Conservation (phyloP, 1,140 invertebrate genomes). For the Drosophila nigromelanica region DNA sequence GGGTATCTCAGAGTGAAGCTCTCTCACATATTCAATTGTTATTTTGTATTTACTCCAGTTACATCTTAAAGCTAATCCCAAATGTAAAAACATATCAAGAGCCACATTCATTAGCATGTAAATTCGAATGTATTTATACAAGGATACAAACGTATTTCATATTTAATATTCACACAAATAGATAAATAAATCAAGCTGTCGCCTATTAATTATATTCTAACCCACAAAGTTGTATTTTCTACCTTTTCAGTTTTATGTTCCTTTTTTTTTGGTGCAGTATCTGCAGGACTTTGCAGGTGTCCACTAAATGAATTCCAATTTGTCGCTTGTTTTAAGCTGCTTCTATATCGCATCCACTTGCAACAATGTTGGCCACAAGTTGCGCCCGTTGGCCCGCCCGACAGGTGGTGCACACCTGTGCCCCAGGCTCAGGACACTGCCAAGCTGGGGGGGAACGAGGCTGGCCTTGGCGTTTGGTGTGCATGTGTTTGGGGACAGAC, state of each 20-base stretch:
- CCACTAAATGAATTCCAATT: conserved; percentile 48
- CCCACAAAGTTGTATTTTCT: neutral
- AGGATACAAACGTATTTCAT: too few relatives aligned
- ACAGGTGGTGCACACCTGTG: conserved; percentile 9
- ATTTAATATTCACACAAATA: neutral
- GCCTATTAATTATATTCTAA: neutral
- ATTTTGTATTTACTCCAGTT: too few relatives aligned
- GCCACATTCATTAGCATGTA: neutral
- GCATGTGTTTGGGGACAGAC: conserved; percentile 24
- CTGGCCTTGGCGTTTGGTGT: conserved; percentile 43
- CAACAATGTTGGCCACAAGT: conserved; percentile 4
- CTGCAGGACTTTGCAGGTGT: conserved; percentile 12
- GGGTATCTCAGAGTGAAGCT: too few relatives aligned
- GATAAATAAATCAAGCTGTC: neutral
- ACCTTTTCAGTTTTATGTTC: neutral
- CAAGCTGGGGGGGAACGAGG: conserved; percentile 28
- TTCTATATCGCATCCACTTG: conserved; percentile 9
- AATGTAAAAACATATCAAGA: neutral
- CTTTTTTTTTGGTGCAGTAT: neutral
- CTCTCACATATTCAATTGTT: too few relatives aligned
- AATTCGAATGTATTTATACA: too few relatives aligned
- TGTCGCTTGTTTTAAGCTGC: conserved; percentile 29
- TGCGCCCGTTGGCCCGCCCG: too few relatives aligned
- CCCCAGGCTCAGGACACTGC: neutral
- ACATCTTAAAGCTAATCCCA: neutral